Evolutionary conservation across 2,888 invertebrate genomes (phyloP).

Genomic region (Syritta pipiens): DNA sequence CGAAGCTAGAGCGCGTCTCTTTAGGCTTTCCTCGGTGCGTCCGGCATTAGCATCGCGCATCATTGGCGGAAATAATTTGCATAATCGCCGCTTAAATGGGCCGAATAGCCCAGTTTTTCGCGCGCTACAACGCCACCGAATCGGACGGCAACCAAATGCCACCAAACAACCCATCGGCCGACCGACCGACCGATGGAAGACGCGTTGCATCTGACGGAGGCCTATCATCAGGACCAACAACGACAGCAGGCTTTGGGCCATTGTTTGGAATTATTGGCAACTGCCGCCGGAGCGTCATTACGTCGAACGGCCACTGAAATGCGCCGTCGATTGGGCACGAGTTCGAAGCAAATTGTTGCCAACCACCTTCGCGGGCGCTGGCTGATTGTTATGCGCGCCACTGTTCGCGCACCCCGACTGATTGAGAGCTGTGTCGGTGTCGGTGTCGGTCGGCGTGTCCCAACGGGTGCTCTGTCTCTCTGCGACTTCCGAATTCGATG

Average conservation of each 20-base stretch:
- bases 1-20: conserved; percentile 15
- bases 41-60: conserved; percentile 45
- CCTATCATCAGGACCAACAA: conserved; percentile 60
- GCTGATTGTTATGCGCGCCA: conserved; percentile 48
- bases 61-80: conserved; percentile 67
- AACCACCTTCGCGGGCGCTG: conserved; percentile 14
- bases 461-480: conserved; percentile 37
- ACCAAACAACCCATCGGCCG: background rate
- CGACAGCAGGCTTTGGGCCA: conserved; percentile 33
- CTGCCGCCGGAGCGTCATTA: conserved; percentile 42
- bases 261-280: conserved; percentile 56
- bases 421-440: background rate
- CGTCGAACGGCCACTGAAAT: conserved; percentile 39
- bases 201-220: conserved; percentile 17
- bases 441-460: conserved; percentile 15
- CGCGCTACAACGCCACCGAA: conserved; percentile 22
- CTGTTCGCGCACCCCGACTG: background rate
- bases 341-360: conserved; percentile 55
- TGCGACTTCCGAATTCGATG: conserved; percentile 65
- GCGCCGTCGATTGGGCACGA: conserved; percentile 52
- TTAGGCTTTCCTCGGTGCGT: conserved; percentile 52
- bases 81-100: conserved; percentile 67
- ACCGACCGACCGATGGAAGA: conserved; percentile 11
- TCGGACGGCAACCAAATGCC: no score
- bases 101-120: conserved; percentile 63